Conservation (phyloP, 2,888 invertebrate species). For the Pristionchus arcanus region DNA sequence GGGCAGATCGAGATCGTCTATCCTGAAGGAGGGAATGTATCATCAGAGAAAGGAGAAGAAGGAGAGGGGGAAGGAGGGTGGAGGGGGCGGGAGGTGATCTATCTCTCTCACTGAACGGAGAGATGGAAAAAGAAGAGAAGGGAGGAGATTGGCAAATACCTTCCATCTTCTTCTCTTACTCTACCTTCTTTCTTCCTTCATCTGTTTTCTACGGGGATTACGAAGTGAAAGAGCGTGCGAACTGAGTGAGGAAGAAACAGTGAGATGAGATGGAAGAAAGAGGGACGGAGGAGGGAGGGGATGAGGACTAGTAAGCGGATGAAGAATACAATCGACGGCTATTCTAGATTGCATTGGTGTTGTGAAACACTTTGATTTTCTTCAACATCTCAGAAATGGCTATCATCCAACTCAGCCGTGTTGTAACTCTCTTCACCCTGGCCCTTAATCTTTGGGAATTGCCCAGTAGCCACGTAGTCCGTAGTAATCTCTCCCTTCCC, state of each 20-base stretch:
- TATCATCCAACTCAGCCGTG: not conserved
- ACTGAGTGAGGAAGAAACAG: slow-evolving; percentile 39
- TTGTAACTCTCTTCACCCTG: not conserved
- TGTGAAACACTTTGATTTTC: not conserved
- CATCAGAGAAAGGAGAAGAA: not conserved
- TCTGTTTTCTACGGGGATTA: slow-evolving; percentile 51
- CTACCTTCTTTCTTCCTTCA: not conserved
- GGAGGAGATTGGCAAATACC: slow-evolving; percentile 44
- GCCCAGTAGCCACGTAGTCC: not conserved
- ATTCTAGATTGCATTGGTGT: too few relatives aligned
- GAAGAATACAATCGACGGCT: not conserved
- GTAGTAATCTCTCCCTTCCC: slow-evolving; percentile 18
- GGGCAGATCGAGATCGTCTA: slow-evolving; percentile 39
- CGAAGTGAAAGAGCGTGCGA: slow-evolving; percentile 29
- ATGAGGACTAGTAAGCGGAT: not conserved
- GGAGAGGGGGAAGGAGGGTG: slow-evolving; percentile 12
- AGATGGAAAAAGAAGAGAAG: not conserved
- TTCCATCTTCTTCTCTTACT: slow-evolving; percentile 14
- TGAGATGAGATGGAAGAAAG: not conserved
- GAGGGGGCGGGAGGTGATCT: slow-evolving; percentile 44
- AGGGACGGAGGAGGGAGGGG: not conserved
- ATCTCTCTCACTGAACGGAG: slow-evolving; percentile 32
- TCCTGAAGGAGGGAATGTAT: slow-evolving; percentile 26
- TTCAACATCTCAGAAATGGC: not conserved
- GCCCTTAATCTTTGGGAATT: not conserved